Conservation (phyloP, 2,888 invertebrate genomes). For the Euproctis similis region DNA sequence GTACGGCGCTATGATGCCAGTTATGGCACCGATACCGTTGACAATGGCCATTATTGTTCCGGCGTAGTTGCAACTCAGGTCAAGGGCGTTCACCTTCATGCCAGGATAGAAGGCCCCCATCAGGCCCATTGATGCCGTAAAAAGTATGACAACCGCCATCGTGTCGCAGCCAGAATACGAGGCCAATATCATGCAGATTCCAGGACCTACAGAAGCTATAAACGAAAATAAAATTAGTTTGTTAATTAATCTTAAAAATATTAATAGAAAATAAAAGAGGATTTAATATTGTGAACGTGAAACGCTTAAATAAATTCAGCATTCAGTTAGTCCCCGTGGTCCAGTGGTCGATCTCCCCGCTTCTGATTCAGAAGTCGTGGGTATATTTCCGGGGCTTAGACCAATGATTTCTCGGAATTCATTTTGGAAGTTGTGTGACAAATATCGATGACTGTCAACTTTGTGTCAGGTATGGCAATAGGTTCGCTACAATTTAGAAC, state of each 20-base stretch:
- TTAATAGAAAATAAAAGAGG: not conserved
- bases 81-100: slow-evolving; percentile 81
- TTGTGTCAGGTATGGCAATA: too few species aligned
- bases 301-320: too few species aligned
- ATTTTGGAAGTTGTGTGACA: too few species aligned
- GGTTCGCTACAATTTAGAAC: too few species aligned
- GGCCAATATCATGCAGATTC: slow-evolving; percentile 79
- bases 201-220: slow-evolving; percentile 80
- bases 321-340: too few species aligned
- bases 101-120: slow-evolving; percentile 84
- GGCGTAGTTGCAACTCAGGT: slow-evolving; percentile 80
- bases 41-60: slow-evolving; percentile 82
- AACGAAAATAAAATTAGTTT: slow-evolving; percentile 3
- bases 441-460: too few species aligned
- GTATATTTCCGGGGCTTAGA: too few species aligned
- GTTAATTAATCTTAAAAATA: not conserved
- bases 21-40: slow-evolving; percentile 82
- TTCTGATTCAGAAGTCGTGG: too few species aligned
- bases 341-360: too few species aligned
- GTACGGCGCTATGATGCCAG: slow-evolving; percentile 82
- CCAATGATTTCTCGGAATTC: too few species aligned
- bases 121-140: slow-evolving; percentile 80
- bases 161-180: slow-evolving; percentile 82
- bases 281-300: slow-evolving; percentile 3
- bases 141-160: slow-evolving; percentile 74